phyloP scores from a whole-genome alignment of 2,113 vertebrate species.

The Calidris pygmaea region DNA sequence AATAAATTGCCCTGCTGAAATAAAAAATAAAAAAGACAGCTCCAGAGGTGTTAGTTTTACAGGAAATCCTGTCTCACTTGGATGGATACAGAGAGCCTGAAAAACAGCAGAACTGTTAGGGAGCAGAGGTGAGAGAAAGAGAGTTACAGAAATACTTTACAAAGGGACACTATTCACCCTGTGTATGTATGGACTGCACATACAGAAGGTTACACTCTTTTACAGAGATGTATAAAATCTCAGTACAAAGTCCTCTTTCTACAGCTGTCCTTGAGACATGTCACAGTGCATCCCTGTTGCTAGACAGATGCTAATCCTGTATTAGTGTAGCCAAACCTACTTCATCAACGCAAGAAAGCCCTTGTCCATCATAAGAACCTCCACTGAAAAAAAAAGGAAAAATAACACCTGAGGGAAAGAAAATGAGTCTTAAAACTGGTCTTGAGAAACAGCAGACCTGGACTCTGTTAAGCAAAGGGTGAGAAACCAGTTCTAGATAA shows the following conservation, averaged over 20 bases:
- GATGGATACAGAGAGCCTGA: constrained; percentile 16
- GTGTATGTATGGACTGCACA: neutral
- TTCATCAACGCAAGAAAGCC: neutral
- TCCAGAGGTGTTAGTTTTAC: constrained; percentile 43
- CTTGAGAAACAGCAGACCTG: neutral
- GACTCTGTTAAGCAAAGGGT: neutral
- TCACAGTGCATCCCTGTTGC: constrained; percentile 44
- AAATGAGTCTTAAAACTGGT: neutral
- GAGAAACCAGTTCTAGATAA: neutral
- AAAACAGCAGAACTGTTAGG: constrained; percentile 46
- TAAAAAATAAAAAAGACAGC: neutral
- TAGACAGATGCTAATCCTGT: constrained; percentile 27
- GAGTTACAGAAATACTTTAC: constrained; percentile 35
- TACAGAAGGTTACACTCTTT: constrained; percentile 11
- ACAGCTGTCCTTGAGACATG: constrained; percentile 32
- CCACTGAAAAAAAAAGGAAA: neutral
- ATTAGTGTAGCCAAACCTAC: neutral
- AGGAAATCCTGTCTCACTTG: constrained; percentile 64
- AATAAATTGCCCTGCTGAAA: constrained; percentile 24
- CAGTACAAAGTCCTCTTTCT: constrained; percentile 54
- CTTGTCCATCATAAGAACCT: neutral
- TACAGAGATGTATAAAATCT: constrained; percentile 14
- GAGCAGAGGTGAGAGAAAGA: constrained; percentile 33
- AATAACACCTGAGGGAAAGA: neutral
- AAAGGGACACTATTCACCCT: constrained; percentile 49